Percentiles rank a stretch among this genome's conserved stretches.
Conservation (phyloP, 2,113 vertebrate genomes). For the Erpornis zantholeuca region DNA sequence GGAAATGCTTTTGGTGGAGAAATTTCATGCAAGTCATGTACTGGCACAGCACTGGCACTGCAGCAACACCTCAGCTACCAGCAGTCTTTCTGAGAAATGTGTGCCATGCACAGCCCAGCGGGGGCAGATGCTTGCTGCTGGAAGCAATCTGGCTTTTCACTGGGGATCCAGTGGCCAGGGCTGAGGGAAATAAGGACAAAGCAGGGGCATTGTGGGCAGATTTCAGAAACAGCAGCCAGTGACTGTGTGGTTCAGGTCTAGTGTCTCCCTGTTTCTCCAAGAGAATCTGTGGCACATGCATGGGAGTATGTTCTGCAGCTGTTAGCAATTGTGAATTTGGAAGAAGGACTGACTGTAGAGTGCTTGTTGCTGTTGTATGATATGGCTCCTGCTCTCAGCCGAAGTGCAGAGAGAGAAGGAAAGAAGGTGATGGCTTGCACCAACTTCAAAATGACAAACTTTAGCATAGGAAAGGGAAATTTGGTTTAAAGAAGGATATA, state of each 20-base stretch:
- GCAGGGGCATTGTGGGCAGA: neutral
- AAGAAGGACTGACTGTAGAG: neutral
- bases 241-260: neutral
- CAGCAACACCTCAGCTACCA: neutral
- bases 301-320: neutral
- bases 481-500: neutral
- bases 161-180: neutral
- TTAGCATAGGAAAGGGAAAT: neutral
- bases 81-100: fast-evolving
- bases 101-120: fast-evolving
- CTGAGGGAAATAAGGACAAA: neutral
- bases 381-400: neutral
- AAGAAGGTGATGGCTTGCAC: neutral
- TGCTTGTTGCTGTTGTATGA: neutral
- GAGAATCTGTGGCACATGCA: neutral
- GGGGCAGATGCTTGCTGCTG: neutral
- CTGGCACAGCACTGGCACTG: neutral
- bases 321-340: neutral
- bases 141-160: neutral
- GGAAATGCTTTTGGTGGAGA: neutral
- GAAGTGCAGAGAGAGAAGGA: neutral
- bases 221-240: neutral
- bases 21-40: neutral
- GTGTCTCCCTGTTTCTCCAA: neutral
- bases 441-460: neutral